phyloP scores from a whole-genome alignment of 2,113 vertebrate species.

The Neolamprologus fasciatus region DNA sequence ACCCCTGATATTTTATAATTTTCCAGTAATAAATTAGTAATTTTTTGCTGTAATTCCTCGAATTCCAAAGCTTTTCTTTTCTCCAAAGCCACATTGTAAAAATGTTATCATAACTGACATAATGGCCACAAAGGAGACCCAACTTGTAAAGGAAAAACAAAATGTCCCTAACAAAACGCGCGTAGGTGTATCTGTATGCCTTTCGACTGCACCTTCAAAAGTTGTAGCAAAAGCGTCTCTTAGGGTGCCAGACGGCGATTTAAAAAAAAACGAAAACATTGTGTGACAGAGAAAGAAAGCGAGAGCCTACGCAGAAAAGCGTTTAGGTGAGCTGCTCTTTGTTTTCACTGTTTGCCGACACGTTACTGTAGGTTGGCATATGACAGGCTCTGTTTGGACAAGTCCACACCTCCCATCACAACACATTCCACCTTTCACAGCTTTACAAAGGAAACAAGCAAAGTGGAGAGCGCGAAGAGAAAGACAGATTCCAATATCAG shows the following conservation, averaged over 20 bases:
- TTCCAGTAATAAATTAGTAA: background rate
- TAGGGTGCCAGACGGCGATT: background rate
- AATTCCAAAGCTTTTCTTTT: background rate
- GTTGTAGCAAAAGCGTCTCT: background rate
- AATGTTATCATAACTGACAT: background rate
- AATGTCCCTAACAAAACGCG: background rate
- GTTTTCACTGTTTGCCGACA: constrained; percentile 32
- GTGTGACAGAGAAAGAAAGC: background rate
- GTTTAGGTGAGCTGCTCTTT: constrained; percentile 29
- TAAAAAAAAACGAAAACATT: rapidly evolving
- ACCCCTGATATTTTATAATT: background rate
- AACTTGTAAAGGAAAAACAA: background rate
- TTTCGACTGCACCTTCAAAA: background rate
- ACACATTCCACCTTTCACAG: constrained; percentile 58
- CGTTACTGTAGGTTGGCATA: constrained; percentile 21
- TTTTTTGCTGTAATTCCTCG: background rate
- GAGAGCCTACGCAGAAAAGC: background rate
- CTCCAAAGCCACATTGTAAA: background rate
- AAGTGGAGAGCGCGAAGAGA: constrained; percentile 26
- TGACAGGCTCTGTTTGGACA: constrained; percentile 55
- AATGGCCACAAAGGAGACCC: background rate
- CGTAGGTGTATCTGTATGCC: background rate
- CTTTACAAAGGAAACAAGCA: constrained; percentile 29
- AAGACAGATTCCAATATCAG: constrained; percentile 77
- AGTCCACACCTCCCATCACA: constrained; percentile 53